A percentile compares a stretch with the other conserved stretches of the same genome.
phyloP scores from a whole-genome alignment of 2,888 invertebrate genomes.

The Polyommatus iphigenia region DNA sequence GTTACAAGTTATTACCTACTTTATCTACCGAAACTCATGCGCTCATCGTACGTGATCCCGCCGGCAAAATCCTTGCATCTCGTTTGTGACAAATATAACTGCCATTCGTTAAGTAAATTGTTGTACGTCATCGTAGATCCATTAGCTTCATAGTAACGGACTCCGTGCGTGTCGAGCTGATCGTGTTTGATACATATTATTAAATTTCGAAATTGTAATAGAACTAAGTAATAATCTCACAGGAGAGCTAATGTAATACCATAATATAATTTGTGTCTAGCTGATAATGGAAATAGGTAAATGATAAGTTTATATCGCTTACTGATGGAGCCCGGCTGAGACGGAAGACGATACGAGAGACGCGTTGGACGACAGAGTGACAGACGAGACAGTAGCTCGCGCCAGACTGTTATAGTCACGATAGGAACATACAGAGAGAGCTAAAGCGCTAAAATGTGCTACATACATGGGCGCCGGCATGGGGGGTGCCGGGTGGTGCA shows the following conservation, averaged over 20 bases:
- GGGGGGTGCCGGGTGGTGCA: too few relatives aligned
- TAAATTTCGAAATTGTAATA: constrained; percentile 78
- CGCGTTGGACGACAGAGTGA: neutral
- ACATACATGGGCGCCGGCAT: too few relatives aligned
- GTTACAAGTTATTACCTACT: too few relatives aligned
- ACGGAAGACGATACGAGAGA: constrained; percentile 40
- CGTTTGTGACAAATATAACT: constrained; percentile 72
- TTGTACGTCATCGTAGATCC: constrained; percentile 67
- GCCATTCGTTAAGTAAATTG: constrained; percentile 76
- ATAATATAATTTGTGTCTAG: constrained; percentile 80
- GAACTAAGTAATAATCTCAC: constrained; percentile 77
- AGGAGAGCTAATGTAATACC: constrained; percentile 73
- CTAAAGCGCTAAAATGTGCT: neutral
- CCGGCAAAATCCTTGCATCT: constrained; percentile 48
- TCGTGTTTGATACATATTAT: constrained; percentile 78
- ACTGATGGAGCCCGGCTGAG: constrained; percentile 47
- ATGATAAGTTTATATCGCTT: constrained; percentile 75
- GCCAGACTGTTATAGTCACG: neutral
- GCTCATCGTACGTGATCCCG: neutral
- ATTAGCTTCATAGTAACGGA: constrained; percentile 71
- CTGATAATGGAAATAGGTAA: constrained; percentile 73
- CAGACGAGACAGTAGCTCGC: constrained; percentile 30
- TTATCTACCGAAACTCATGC: neutral
- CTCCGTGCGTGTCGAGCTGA: constrained; percentile 73
- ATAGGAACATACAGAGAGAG: too few relatives aligned